These are phyloP conservation scores for Haemorhous mexicanus DNA, from an alignment of 2,113 vertebrate species.

Conservation along the genomic window DNA sequence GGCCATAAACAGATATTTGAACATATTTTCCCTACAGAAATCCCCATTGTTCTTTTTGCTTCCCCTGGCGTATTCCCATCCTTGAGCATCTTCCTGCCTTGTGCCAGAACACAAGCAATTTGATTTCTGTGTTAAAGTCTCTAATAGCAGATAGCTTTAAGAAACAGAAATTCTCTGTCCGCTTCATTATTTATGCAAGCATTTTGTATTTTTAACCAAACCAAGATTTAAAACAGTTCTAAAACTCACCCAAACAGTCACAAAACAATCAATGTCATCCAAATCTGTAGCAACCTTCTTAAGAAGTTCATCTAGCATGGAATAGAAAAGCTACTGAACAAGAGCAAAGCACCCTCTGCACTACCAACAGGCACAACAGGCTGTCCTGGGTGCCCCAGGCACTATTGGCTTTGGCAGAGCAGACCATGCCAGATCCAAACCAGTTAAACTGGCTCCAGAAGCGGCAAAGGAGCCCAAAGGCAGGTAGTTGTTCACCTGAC, in stretches of 20 bases:
- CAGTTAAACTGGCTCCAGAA: constrained; percentile 51
- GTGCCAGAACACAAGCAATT: not conserved
- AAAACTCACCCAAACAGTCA: not conserved
- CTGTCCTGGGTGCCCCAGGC: constrained; percentile 27
- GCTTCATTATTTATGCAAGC: not conserved
- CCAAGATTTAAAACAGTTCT: not conserved
- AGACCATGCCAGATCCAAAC: constrained; percentile 34
- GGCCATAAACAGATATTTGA: not conserved
- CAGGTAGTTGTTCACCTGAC: constrained; percentile 12
- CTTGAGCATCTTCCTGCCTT: not conserved
- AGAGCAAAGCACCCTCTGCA: not conserved
- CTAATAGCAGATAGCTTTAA: not conserved
- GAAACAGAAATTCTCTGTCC: not conserved
- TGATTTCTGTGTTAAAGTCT: not conserved
- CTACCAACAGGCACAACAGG: constrained; percentile 41
- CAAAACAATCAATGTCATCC: not conserved
- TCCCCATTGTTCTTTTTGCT: not conserved
- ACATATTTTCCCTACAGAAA: not conserved
- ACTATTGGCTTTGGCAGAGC: constrained; percentile 28
- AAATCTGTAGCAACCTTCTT: not conserved
- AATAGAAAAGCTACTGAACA: not conserved
- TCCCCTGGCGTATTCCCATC: not conserved
- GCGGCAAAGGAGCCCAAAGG: not conserved
- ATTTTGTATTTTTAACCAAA: not conserved
- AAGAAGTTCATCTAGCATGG: not conserved